phyloP scores from a whole-genome alignment of 2,888 invertebrate species.

The Paralinhomoeus sp. region DNA sequence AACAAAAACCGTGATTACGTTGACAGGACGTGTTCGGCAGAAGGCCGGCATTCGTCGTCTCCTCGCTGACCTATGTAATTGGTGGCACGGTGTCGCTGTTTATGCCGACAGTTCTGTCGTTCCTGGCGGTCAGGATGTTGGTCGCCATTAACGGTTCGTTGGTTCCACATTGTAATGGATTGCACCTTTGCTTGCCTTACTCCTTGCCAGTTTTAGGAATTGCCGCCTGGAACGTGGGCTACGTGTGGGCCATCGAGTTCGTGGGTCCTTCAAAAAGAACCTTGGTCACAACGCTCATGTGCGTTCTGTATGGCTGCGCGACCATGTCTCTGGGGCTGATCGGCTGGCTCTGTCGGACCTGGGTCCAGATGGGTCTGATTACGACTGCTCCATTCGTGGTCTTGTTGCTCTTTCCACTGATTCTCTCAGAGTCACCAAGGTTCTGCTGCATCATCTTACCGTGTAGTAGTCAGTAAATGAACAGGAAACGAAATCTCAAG shows the following conservation, averaged over 20 bases:
- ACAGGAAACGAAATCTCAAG: too few relatives aligned
- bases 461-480: too few relatives aligned
- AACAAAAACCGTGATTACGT: too few relatives aligned
- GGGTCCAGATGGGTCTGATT: conserved; percentile 3
- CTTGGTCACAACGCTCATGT: conserved; percentile 2
- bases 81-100: neutral
- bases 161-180: too few relatives aligned
- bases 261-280: conserved; percentile 3
- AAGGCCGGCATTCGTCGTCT: conserved; percentile 1
- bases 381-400: conserved; percentile 2
- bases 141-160: too few relatives aligned
- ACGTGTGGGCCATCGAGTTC: conserved; percentile 2
- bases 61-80: neutral
- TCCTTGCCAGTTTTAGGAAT: too few relatives aligned
- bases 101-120: too few relatives aligned
- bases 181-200: too few relatives aligned
- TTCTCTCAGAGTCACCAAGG: conserved; percentile 1
- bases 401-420: neutral
- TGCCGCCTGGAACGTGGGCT: conserved; percentile 1
- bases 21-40: conserved; percentile 1
- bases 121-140: too few relatives aligned
- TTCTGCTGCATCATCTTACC: too few relatives aligned
- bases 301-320: conserved; percentile 1
- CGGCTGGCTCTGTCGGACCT: conserved; percentile 1
- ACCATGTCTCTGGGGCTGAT: neutral